Evolutionary conservation across 2,797 vertebrate species (phyloP).

Genomic region (Octomys mimax): DNA sequence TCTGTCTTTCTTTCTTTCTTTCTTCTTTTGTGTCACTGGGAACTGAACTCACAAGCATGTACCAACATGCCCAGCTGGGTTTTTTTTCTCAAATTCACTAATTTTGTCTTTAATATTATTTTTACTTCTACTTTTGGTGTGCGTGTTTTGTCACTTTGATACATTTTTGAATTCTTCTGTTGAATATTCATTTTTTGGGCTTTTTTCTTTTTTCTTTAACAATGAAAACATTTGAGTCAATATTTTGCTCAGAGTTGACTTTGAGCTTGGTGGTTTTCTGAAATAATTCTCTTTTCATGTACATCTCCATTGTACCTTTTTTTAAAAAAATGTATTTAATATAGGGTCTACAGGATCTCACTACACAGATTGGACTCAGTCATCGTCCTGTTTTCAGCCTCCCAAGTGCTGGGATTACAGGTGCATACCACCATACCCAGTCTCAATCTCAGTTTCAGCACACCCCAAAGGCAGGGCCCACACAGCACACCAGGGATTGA

Average conservation of each 20-base stretch:
- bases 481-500: too few relatives aligned
- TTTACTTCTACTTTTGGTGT: neutral
- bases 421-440: too few relatives aligned
- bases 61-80: neutral
- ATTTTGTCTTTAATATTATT: neutral
- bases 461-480: too few relatives aligned
- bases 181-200: neutral
- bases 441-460: too few relatives aligned
- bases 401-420: too few relatives aligned
- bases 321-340: too few relatives aligned
- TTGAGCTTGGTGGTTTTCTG: neutral
- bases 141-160: constrained; percentile 19
- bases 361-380: too few relatives aligned
- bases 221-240: neutral
- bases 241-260: constrained; percentile 3
- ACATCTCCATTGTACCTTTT: neutral
- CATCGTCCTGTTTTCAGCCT: too few relatives aligned
- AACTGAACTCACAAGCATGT: neutral
- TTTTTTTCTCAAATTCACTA: constrained; percentile 29
- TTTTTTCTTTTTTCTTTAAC: constrained; percentile 12
- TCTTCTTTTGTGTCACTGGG: neutral
- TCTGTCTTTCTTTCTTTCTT: neutral
- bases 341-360: too few relatives aligned
- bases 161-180: neutral
- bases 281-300: neutral